Evolutionary conservation across 2,888 invertebrate species (phyloP).

Genomic region (Tetheella fluctuosa): DNA sequence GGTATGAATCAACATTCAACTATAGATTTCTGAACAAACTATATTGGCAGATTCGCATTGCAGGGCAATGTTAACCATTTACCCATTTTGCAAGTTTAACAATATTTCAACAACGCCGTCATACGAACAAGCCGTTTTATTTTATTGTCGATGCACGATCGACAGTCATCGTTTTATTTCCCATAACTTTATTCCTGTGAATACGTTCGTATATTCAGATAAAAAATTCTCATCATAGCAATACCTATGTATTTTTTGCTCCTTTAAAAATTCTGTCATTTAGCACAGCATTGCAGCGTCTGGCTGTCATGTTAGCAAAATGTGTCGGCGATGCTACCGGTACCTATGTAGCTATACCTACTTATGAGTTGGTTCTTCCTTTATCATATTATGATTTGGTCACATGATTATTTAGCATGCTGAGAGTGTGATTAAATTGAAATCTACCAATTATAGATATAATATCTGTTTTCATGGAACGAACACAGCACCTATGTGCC

Average conservation of each 20-base stretch:
- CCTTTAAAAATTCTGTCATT: background rate
- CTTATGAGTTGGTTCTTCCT: no score
- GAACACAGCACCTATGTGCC: no score
- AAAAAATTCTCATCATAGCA: background rate
- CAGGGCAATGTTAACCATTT: constrained; percentile 50
- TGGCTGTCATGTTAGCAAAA: no score
- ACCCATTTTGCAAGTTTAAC: constrained; percentile 75
- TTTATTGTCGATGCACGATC: constrained; percentile 62
- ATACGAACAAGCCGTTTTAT: constrained; percentile 59
- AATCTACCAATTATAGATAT: no score
- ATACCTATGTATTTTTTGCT: background rate
- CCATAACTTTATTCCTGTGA: constrained; percentile 51
- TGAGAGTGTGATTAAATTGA: no score
- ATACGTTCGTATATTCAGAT: constrained; percentile 19
- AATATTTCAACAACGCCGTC: constrained; percentile 68
- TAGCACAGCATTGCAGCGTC: no score
- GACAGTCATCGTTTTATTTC: constrained; percentile 62
- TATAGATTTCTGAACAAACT: background rate
- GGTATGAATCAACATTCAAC: background rate
- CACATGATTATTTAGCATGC: no score
- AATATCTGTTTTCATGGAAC: no score
- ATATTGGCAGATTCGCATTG: constrained; percentile 12
- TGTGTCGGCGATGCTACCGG: no score
- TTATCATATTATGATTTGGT: no score
- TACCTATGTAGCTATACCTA: no score